Evolutionary conservation across 1,140 invertebrate species (phyloP), one percentile per base, ranked within the genome.

Genomic region (Diorhabda sublineata): DNA sequence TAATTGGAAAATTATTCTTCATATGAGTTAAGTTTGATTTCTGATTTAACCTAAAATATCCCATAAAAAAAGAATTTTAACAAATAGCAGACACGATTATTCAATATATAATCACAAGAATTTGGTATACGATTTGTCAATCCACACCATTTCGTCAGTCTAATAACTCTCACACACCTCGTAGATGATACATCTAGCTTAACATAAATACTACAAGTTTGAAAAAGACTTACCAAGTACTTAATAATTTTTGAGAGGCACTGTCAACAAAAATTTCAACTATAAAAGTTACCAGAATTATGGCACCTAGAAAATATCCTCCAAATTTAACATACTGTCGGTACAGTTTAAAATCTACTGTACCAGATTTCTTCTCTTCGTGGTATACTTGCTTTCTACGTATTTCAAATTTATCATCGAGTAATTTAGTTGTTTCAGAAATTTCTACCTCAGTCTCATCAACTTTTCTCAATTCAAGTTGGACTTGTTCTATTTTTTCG

Each of bases 321-420:
- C 72, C 69, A 42, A 68, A 67, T 8, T 52, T 56, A 11, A 69
- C 67, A 66, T 73, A 73, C 56, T 66, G 66, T 8, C 45, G 42
- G 45, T 73, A 73, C 4, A 73, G 67, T 11, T 58, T 8, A 42
- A 61, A 64, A 44, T 58, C 67, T 8, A 73, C 70, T 8, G 61
- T 68, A 11, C 72, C 72, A 6, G 64, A 61, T 64, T 69, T 69
- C 47, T 73, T 73, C 2, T 61, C 41, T 62, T 73, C 72, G 5
- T 67, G 61, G 42, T 73, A 71, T 43, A 73, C 61, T 43, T 73
- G 66, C 58, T 61, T 71, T 5, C 26, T 69, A 11, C 11, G 42
- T 44, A 59, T 44, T 58, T 63, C 45, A 41, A 59, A 56, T 3
- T 61, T 52, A 64, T 69, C 62, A 5, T 64, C 43, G 9, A 69